phyloP scores from a whole-genome alignment of 1,140 invertebrate genomes.

The Plectrocnemia conspersa region DNA sequence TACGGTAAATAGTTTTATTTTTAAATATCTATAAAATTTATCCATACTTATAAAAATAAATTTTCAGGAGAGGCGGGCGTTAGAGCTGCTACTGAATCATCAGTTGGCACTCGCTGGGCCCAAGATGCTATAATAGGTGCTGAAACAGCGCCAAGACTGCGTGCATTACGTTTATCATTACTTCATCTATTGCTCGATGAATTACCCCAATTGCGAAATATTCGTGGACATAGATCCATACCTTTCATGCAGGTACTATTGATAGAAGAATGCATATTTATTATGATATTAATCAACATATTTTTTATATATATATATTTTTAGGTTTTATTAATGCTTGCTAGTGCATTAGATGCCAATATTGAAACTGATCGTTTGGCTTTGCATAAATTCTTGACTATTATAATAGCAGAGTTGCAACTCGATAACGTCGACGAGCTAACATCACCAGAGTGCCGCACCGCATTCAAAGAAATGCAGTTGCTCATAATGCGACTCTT shows the following conservation, averaged over 20 bases:
- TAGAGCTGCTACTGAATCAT: constrained; percentile 4
- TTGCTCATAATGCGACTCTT: constrained; percentile 78
- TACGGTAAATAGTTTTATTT: constrained; percentile 62
- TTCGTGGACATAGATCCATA: constrained; percentile 74
- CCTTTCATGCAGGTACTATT: constrained; percentile 77
- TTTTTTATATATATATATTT: constrained; percentile 24
- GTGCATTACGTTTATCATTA: constrained; percentile 62
- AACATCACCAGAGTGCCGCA: constrained; percentile 35
- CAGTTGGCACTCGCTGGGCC: constrained; percentile 37
- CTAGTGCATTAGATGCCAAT: constrained; percentile 80
- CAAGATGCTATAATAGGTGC: constrained; percentile 44
- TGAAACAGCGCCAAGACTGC: constrained; percentile 52
- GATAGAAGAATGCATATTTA: constrained; percentile 3
- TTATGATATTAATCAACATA: constrained; percentile 12
- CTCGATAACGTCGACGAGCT: constrained; percentile 49
- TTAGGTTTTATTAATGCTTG: constrained; percentile 83
- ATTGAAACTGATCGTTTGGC: constrained; percentile 74
- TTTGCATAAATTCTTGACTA: constrained; percentile 68
- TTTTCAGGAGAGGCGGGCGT: constrained; percentile 13
- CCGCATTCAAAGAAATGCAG: constrained; percentile 55
- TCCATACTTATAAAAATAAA: not conserved
- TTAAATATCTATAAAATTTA: not conserved
- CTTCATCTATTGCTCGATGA: constrained; percentile 59
- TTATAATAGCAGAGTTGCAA: constrained; percentile 73
- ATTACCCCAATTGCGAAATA: constrained; percentile 57